Conservation (phyloP, 2,797 vertebrate genomes). For the Oceanodroma leucorhoa region DNA sequence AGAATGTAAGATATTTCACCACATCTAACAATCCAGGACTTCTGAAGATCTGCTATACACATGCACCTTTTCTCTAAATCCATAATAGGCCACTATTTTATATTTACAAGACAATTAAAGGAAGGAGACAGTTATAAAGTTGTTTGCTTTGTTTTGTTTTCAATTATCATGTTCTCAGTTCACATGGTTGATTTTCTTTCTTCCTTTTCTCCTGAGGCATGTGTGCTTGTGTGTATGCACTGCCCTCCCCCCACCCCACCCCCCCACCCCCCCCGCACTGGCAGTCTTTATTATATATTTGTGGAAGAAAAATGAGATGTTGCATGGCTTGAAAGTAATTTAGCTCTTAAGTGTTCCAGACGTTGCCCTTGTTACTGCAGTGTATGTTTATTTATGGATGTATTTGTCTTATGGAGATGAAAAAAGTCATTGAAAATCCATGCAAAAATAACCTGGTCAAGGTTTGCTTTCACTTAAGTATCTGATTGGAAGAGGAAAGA, state of each 20-base stretch:
- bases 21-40: not conserved
- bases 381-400: conserved; percentile 26
- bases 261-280: no score
- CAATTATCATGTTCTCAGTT: not conserved
- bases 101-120: not conserved
- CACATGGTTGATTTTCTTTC: not conserved
- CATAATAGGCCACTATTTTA: not conserved
- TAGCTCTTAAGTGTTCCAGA: conserved; percentile 32
- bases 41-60: not conserved
- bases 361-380: not conserved
- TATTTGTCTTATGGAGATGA: not conserved
- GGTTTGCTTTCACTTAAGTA: not conserved
- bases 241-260: accelerated
- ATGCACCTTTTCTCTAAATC: not conserved
- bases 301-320: not conserved
- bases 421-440: conserved; percentile 1
- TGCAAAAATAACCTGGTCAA: not conserved
- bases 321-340: conserved; percentile 8
- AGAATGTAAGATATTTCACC: not conserved
- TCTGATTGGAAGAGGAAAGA: conserved; percentile 20
- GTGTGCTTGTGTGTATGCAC: not conserved
- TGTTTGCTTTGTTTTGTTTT: not conserved
- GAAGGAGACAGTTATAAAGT: not conserved
- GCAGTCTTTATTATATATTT: not conserved
- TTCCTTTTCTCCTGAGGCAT: not conserved